These are phyloP conservation scores for Lamprologus speciosus DNA, from an alignment of 2,113 vertebrate genomes.

Conservation along the genomic window DNA sequence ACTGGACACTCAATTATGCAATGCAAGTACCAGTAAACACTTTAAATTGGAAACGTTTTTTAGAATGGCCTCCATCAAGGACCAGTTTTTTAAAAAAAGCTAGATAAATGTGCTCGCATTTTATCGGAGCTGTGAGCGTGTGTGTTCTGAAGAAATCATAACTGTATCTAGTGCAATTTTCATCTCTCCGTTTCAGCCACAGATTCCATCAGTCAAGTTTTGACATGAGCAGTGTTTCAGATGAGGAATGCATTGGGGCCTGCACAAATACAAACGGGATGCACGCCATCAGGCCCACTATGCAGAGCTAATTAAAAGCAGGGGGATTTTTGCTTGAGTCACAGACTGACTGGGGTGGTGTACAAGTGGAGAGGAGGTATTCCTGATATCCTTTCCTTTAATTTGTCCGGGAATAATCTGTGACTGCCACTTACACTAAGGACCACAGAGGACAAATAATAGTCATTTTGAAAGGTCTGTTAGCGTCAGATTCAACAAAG, in stretches of 20 bases:
- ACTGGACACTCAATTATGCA: not conserved
- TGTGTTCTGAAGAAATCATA: not conserved
- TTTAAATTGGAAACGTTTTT: not conserved
- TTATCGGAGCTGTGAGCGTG: not conserved
- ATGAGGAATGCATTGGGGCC: conserved; percentile 39
- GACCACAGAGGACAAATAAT: not conserved
- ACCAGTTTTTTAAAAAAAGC: not conserved
- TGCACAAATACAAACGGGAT: conserved; percentile 35
- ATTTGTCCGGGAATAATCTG: not conserved
- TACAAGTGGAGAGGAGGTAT: not conserved
- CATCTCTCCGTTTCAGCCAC: not conserved
- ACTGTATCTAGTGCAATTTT: conserved; percentile 4
- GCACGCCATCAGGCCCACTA: conserved; percentile 7
- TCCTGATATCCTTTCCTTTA: not conserved
- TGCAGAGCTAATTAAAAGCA: conserved; percentile 41
- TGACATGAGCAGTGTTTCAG: conserved; percentile 53
- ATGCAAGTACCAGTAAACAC: not conserved
- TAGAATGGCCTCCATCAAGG: not conserved
- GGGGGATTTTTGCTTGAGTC: conserved; percentile 16
- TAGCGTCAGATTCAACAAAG: not conserved
- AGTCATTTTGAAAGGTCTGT: not conserved
- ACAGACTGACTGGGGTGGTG: not conserved
- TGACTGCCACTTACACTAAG: not conserved
- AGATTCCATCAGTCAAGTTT: conserved; percentile 54
- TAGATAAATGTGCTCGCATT: not conserved